Evolutionary conservation across 2,888 invertebrate genomes (phyloP).

Genomic region (Pollenia angustigena): DNA sequence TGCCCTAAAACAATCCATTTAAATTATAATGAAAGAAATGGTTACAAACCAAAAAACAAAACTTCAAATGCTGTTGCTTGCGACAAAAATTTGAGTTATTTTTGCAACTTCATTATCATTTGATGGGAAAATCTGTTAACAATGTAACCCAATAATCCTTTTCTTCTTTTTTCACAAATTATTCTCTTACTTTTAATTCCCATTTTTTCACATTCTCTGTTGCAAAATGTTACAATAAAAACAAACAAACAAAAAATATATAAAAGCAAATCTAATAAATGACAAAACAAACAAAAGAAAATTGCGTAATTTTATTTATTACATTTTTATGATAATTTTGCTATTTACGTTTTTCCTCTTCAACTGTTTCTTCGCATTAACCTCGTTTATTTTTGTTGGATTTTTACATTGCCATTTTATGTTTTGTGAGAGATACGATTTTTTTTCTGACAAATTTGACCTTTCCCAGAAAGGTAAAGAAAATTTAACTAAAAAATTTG

Average conservation of each 20-base stretch:
- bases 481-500: neutral
- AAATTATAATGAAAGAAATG: too few species aligned
- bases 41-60: too few species aligned
- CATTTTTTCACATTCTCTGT: neutral
- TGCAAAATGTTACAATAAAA: neutral
- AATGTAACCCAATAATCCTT: neutral
- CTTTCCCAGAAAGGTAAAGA: neutral
- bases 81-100: too few species aligned
- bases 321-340: constrained; percentile 47
- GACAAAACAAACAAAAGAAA: neutral
- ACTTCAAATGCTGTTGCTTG: too few species aligned
- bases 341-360: neutral
- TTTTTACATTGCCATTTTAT: too few species aligned
- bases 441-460: constrained; percentile 1
- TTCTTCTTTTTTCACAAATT: constrained; percentile 1
- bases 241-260: neutral
- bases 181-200: constrained; percentile 19
- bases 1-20: too few species aligned
- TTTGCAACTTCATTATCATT: neutral
- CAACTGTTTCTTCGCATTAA: neutral
- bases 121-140: constrained; percentile 33
- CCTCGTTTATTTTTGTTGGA: neutral
- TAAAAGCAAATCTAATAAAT: neutral
- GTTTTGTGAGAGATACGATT: too few species aligned
- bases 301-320: constrained; percentile 53